These are phyloP conservation scores for Cryptotermes secundus DNA, from an alignment of 1,140 invertebrate species.

Conservation along the genomic window DNA sequence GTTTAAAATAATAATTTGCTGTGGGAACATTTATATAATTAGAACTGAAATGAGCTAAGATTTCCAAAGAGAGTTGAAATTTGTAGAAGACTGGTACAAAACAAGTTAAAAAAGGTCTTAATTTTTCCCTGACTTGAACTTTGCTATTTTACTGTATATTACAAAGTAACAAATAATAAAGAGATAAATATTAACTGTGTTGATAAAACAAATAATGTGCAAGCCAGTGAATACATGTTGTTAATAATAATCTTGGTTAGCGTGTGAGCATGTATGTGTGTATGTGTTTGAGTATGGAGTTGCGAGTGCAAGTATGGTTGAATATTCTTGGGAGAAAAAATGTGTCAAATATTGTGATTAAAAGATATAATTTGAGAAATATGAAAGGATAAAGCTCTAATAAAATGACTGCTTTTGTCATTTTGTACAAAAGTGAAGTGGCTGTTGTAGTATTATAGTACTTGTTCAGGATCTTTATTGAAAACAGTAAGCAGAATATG, in stretches of 20 bases:
- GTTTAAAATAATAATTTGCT: not conserved
- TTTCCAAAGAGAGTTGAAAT: not conserved
- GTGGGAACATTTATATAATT: not conserved
- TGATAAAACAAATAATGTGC: conserved; percentile 18
- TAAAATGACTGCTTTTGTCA: not conserved
- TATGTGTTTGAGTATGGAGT: not conserved
- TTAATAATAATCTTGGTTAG: not conserved
- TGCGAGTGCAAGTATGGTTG: not conserved
- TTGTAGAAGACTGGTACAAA: conserved; percentile 12
- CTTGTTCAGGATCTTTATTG: conserved; percentile 1
- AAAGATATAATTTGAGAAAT: conserved; percentile 18
- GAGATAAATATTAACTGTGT: conserved; percentile 6
- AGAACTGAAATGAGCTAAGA: not conserved
- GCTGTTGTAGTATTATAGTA: conserved; percentile 11
- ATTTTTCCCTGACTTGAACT: not conserved
- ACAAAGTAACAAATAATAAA: conserved; percentile 6
- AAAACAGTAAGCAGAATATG: conserved; percentile 10
- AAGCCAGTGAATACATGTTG: conserved; percentile 10
- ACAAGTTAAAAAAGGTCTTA: not conserved
- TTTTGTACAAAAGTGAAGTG: conserved; percentile 18
- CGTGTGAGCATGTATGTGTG: not conserved
- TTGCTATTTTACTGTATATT: conserved; percentile 14
- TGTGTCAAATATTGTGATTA: not conserved
- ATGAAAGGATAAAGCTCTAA: conserved; percentile 10
- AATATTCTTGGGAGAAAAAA: not conserved